phyloP scores from a whole-genome alignment of 2,113 vertebrate genomes.

The Microcebus tavaratra region DNA sequence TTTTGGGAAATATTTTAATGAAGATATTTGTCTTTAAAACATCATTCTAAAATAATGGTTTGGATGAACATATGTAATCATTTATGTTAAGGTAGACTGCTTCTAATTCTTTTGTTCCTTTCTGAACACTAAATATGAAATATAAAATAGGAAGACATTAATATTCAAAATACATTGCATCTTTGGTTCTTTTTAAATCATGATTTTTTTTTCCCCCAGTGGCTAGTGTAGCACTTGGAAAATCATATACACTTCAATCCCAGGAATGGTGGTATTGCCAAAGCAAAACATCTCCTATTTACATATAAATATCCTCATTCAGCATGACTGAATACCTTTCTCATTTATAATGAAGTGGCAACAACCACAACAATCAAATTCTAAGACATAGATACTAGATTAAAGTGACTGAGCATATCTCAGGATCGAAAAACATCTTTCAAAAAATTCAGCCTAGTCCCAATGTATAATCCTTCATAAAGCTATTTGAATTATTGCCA shows the following conservation, averaged over 20 bases:
- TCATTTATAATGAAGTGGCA: conserved; percentile 79
- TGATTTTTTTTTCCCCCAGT: conserved; percentile 45
- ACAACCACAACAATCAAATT: conserved; percentile 77
- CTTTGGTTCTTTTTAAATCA: conserved; percentile 50
- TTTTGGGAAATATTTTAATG: conserved; percentile 9
- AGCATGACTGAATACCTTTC: conserved; percentile 80
- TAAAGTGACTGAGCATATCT: conserved; percentile 78
- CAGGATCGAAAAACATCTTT: conserved; percentile 75
- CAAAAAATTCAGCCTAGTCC: conserved; percentile 71
- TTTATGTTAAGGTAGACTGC: not conserved
- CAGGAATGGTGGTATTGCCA: conserved; percentile 79
- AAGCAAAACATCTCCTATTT: conserved; percentile 83
- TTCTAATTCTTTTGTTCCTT: conserved; percentile 44
- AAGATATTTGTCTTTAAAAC: not conserved
- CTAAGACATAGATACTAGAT: conserved; percentile 81
- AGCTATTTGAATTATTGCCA: conserved; percentile 66
- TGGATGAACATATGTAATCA: not conserved
- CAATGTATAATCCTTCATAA: conserved; percentile 70
- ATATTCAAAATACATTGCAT: conserved; percentile 52
- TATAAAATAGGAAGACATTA: conserved; percentile 44
- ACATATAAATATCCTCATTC: conserved; percentile 85
- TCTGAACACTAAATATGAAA: conserved; percentile 20
- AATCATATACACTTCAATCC: conserved; percentile 72
- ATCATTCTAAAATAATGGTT: not conserved
- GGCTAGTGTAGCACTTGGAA: conserved; percentile 73